phyloP scores from a whole-genome alignment of 2,888 invertebrate species.

The Acronicta psi region DNA sequence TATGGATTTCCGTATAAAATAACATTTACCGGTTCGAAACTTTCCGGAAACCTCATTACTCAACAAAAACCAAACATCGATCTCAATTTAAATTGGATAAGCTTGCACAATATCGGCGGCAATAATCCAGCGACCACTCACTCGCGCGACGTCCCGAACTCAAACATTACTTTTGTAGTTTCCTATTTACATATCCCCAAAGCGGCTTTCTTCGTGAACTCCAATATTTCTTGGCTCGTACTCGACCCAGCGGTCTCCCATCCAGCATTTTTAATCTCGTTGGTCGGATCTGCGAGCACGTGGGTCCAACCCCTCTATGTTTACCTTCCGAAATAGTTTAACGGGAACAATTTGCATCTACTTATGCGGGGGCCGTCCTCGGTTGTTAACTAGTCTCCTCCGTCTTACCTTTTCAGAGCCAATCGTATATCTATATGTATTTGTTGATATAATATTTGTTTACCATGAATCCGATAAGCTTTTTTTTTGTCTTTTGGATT shows the following conservation, averaged over 20 bases:
- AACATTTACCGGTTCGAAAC: constrained; percentile 5
- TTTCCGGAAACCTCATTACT: constrained; percentile 20
- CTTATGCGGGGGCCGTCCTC: constrained; percentile 86
- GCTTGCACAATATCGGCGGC: constrained; percentile 70
- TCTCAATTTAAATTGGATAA: constrained; percentile 75
- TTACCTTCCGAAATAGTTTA: constrained; percentile 89
- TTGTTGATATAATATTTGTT: constrained; percentile 44
- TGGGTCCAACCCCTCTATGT: constrained; percentile 84
- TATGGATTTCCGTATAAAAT: background rate
- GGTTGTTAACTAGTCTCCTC: constrained; percentile 84
- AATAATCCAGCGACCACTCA: constrained; percentile 80
- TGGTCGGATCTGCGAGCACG: constrained; percentile 83
- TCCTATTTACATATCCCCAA: constrained; percentile 87
- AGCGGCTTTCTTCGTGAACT: constrained; percentile 86
- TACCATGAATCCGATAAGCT: constrained; percentile 27
- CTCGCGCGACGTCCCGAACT: constrained; percentile 78
- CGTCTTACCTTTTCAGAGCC: constrained; percentile 62
- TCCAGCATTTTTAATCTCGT: constrained; percentile 89
- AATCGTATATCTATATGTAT: constrained; percentile 51
- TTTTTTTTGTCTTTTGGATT: constrained; percentile 4
- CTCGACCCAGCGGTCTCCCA: constrained; percentile 79
- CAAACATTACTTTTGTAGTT: constrained; percentile 87
- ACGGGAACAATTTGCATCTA: constrained; percentile 88
- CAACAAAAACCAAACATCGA: constrained; percentile 55
- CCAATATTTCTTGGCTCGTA: constrained; percentile 85